phyloP scores from a whole-genome alignment of 2,888 invertebrate genomes.

The Cephus runcator region DNA sequence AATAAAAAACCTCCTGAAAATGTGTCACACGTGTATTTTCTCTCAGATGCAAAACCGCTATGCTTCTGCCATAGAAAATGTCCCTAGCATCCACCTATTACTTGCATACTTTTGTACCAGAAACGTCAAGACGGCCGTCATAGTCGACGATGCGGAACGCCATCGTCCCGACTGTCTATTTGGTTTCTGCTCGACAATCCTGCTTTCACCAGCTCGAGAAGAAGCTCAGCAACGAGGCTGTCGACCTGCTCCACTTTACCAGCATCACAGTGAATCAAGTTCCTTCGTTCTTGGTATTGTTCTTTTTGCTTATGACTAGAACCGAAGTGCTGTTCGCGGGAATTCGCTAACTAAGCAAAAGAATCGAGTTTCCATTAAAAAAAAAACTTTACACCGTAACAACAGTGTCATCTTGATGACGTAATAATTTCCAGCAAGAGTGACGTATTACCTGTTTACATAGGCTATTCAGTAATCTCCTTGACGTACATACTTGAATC shows the following conservation, averaged over 20 bases:
- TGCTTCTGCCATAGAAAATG: neutral
- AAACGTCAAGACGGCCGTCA: neutral
- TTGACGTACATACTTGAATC: neutral
- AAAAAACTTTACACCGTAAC: conserved; percentile 18
- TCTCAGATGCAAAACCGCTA: neutral
- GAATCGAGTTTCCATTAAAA: conserved; percentile 33
- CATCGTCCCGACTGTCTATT: neutral
- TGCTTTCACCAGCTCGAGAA: neutral
- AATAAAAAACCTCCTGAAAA: neutral
- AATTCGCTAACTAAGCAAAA: conserved; percentile 31
- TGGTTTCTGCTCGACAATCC: neutral
- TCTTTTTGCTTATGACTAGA: conserved; percentile 22
- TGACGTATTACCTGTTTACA: neutral
- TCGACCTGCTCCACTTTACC: neutral
- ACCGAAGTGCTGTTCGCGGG: conserved; percentile 30
- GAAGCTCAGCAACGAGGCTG: neutral
- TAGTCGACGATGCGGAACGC: neutral
- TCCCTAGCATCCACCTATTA: neutral
- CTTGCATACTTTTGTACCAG: neutral
- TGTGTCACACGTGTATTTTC: neutral
- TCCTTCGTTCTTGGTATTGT: conserved; percentile 19
- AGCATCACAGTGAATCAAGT: neutral
- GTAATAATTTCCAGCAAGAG: neutral
- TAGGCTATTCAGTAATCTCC: neutral
- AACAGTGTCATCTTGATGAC: neutral